Base-by-base conservation (phyloP, 2,888 invertebrate species). In the Caenorhabditis wallacei region DNA sequence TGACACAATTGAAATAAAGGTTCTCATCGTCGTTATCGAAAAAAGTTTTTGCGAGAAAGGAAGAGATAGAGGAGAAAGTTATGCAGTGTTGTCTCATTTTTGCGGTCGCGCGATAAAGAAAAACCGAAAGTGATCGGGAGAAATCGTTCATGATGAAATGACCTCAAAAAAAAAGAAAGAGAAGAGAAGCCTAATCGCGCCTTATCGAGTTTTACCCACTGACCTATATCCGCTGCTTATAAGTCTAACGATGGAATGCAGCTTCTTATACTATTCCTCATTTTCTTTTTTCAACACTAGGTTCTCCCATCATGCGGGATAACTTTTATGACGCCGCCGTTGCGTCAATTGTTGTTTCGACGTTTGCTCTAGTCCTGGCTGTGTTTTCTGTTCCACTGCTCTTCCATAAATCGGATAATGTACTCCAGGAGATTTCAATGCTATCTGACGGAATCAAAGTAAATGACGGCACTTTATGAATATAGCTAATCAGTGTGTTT, bases 141-240 rank as follows among this genome's bases (percentile, higher is more conserved):
- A 78, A 69, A 78, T 78, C 63, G 69, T 63, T 69, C 69, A 78
- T 78, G 78, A 78, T 78, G 69, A 78, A 78, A 69, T 78, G 78
- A 78, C 78, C 76, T 68, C 69, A 46, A 72, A 66, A 72, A 80
- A 79, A 80, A 53, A 71, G 26, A 79, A 46, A 72, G 59, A 72
- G 72, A 79, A 80, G 59, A 71, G 26, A 79, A 79, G 71, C 71
- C 79, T 59, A 80, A 80, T 80, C 71, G 80, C 72, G 68, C 69
- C 69, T 74, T 74, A 80, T 80, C 80, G 61, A 80, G 80, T 80
- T 80, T 80, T 74, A 80, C 80, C 80, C 80, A 80, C 68, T 80
- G 80, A 80, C 80, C 80, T 74, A 80, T 69, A 80, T 80, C 72
- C 72, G 46, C 51, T 68, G 79, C 71, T 72, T 80, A 80, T 66